Percentiles rank a stretch among this genome's conserved stretches.
Evolutionary conservation across 2,888 invertebrate species (phyloP).

Genomic region (Heliconius sara): DNA sequence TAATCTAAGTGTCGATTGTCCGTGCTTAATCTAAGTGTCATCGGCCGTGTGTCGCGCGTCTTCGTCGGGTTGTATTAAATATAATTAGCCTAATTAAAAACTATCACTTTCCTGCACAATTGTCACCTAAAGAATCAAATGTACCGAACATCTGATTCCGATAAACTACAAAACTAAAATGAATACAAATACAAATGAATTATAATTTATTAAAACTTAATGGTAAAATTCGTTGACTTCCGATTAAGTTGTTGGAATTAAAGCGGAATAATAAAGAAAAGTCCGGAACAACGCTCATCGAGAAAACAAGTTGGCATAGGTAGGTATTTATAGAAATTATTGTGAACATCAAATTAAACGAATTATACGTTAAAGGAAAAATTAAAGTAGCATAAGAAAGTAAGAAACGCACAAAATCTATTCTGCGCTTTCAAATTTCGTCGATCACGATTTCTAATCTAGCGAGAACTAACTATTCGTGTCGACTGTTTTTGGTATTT

Average conservation of each 20-base stretch:
- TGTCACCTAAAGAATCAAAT: not conserved
- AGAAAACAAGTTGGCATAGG: not conserved
- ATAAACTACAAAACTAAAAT: not conserved
- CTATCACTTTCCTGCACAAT: too few relatives aligned
- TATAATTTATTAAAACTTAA: constrained; percentile 11
- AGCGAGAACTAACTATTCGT: constrained; percentile 23
- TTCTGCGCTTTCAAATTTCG: not conserved
- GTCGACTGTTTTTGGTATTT: constrained; percentile 21
- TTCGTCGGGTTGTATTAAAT: not conserved
- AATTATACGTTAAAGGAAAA: not conserved
- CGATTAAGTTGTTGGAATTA: constrained; percentile 20
- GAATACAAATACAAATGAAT: not conserved
- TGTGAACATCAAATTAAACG: not conserved
- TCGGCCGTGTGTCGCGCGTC: not conserved
- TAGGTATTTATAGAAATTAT: not conserved
- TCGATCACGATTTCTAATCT: constrained; percentile 26
- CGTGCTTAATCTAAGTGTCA: not conserved
- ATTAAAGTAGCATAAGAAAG: not conserved
- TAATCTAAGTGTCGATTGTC: not conserved
- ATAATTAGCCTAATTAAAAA: not conserved
- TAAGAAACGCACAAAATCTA: not conserved
- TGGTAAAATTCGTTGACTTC: constrained; percentile 26
- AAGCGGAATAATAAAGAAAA: not conserved
- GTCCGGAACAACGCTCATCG: not conserved
- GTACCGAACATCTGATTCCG: not conserved